Base-by-base conservation (phyloP, 2,888 invertebrate genomes). In the Elgonia sp. region DNA sequence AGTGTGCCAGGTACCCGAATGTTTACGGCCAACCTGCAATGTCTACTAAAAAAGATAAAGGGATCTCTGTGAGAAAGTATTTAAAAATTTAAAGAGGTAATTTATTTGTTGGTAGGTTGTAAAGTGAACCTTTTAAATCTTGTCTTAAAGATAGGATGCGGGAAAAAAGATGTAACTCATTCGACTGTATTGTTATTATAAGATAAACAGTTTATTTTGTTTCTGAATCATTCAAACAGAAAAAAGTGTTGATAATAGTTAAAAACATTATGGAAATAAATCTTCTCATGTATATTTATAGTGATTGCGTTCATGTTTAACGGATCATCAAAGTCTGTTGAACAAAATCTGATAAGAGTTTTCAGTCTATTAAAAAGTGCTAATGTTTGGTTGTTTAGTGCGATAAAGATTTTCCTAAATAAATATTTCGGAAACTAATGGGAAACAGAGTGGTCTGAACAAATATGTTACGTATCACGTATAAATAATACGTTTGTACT, bases 51-150 rank as follows among this genome's bases (percentile, higher is more conserved):
- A 73, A 73, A 63, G 53, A 73, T 73, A 75, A 82, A 65, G 57
- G 55, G 40, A 69, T 9, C 16, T 29, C 39, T 75, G 65, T 82
- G 67, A 82, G 73, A 82, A 82, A 75, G 83, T 83, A 75, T 83
- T 75, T 83, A 75, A 83, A 83, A 75, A 10, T 75, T 75, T 75
- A 75, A 83, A 83, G 75, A 75, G 83, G 50, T 60, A 75, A 83
- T 83, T 83, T 60, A 75, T 83, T 83, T 75, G 75, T 75, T 60
- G 67, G 62, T 70, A 12, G 82, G 53, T 10, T 42, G 73, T 82
- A 73, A 82, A 82, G 46, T 60, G 65, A 57, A 67, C 18, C 75
- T 83, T 82, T 83, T 75, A 75, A 83, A 83, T 75, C 75, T 75
- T 73, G 73, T 8, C 46, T 65, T 65, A 40, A 63, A 46, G 73